These are phyloP conservation scores for Dromas ardeola DNA, from an alignment of 2,113 vertebrate genomes.

Conservation along the genomic window DNA sequence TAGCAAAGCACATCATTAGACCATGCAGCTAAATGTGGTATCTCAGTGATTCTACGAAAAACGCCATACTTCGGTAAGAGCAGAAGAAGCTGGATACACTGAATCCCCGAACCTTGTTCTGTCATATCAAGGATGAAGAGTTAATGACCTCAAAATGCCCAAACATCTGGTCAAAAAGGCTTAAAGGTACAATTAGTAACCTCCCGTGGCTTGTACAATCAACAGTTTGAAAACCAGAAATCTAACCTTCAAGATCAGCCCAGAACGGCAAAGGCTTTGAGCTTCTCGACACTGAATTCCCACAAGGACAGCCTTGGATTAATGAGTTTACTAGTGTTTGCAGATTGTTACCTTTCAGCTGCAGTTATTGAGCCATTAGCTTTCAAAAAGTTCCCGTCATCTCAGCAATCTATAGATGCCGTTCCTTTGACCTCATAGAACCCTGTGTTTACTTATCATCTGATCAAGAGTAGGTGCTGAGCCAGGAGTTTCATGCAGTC, in stretches of 20 bases:
- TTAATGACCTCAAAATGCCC: background rate
- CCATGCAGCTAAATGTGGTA: background rate
- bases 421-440: background rate
- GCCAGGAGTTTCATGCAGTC: background rate
- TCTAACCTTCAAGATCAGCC: background rate
- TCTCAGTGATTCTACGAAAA: background rate
- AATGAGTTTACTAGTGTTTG: background rate
- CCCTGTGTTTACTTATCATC: background rate
- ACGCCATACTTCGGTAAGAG: background rate
- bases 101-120: background rate
- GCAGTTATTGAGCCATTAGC: background rate
- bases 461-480: background rate
- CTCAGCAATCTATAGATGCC: background rate
- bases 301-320: background rate
- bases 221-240: background rate
- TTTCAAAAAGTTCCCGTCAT: background rate
- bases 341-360: background rate
- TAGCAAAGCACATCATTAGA: accelerated
- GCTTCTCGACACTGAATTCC: background rate
- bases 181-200: background rate
- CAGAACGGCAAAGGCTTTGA: background rate
- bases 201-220: background rate
- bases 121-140: background rate
- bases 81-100: background rate
- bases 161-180: background rate